Base-by-base conservation (phyloP, 2,113 vertebrate genomes). In the Apeltes quadracus region DNA sequence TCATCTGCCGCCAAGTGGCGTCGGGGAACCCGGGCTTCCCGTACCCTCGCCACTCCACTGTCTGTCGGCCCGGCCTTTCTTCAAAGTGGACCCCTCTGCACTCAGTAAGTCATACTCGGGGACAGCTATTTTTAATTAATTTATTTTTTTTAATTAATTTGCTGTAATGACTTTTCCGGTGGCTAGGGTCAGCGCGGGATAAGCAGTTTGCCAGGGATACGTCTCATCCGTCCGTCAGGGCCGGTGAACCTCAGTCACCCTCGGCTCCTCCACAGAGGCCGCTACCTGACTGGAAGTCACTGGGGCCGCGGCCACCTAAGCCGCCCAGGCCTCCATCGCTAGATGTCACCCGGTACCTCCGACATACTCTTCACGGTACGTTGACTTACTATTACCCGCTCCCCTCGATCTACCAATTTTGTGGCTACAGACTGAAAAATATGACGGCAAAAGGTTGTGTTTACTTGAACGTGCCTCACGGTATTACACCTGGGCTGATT, bases 241-340 rank as follows among this genome's bases (percentile, higher is more conserved):
- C 69, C 23, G 18, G 5, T 62, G 71, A 68, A 63, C 11, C 9
- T 70, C 67, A 23, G 34, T 67, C 18, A 7, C 29, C 29, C 1
- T 11, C 11, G 25, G 79, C 81, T 23, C 72, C 83, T 41, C 90
- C 87, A 23, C 91, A 72, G 8, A 95, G 93, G 86, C 76, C 78
- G 53, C 87, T 98, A 11, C 95, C 95, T 78, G 87, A 94, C 13
- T 7, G 83, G 36, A 69, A 63, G 20, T 90, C 46, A 20, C 83
- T 96, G 69, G 94, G 95, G 11, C 86, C 87, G 6, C 68, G 82
- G 32, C 95, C 96, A 29, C 11, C 9, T 41, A 98, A 97, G 72
- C 95, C 96, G 3, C 59, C 68, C 1, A 95, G 94, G 79, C 96
- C 96, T 23, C 93, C 89, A 0, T n/a, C n/a, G 0, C 87, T 96